Evolutionary conservation across 2,113 vertebrate genomes (phyloP), one percentile per base, ranked within the genome.

Genomic region (Plotosus lineatus): DNA sequence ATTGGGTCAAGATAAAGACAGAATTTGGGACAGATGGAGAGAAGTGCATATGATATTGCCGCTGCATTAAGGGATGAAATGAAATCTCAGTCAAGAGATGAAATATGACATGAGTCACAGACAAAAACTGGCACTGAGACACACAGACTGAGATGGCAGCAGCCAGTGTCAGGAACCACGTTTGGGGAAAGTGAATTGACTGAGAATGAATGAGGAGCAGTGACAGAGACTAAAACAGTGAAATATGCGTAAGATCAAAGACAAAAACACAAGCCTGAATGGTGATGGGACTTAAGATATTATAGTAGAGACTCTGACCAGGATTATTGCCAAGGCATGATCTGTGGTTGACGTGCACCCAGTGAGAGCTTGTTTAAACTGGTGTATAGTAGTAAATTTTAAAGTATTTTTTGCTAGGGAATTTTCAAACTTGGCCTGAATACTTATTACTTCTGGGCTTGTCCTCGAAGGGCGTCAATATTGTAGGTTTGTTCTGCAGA

Each of bases 71-170:
- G 19, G 48, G 69, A 28, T 46, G 40, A 69, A 51, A 73, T 19
- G 33, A 51, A 23, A 33, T 26, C 46, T 73, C 46, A 73, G 65
- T 46, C 65, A 14, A 44, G 48, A 46, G 48, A 73, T 51, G 19
- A 73, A 73, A 51, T 73, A 28, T 73, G 28, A 51, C 69, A 73
- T 23, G 69, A 73, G 69, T 23, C 46, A 72, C 7, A 15, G 69
- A 9, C 28, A 21, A 31, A 51, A 3, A 50, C 69, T 33, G 28
- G 44, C 40, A 69, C 23, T 26, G n/a, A 44, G 40, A 17, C 14
- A 46, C 65, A 44, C 65, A 46, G 40, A 46, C 65, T 69, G 21
- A 69, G 65, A 23, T 66, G 21, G 10, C 63, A 66, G 36, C 36
- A 69, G 12, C 12, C 23, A 65, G 61, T 38, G 63, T 66, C 36